Percentiles rank a stretch among this genome's conserved stretches.
Conservation (phyloP, 2,113 vertebrate species). For the Redunca redunca region DNA sequence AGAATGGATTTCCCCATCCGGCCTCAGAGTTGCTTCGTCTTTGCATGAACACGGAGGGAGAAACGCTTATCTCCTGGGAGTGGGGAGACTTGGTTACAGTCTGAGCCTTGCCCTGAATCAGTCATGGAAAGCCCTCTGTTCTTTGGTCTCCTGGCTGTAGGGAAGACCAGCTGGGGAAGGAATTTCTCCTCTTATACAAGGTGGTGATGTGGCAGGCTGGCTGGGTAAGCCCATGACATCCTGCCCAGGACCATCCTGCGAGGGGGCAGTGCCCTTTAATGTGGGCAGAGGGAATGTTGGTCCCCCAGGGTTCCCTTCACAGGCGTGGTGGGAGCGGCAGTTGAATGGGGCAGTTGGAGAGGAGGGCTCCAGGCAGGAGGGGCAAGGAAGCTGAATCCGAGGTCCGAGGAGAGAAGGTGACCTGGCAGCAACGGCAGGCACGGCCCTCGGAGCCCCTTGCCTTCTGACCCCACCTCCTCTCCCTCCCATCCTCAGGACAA, state of each 20-base stretch:
- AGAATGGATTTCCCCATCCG: too few species aligned
- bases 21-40: not conserved
- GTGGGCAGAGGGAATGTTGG: slow-evolving; percentile 14
- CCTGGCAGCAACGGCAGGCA: not conserved
- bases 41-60: not conserved
- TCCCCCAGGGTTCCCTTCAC: slow-evolving; percentile 37
- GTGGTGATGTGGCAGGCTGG: not conserved
- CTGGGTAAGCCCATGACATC: fast-evolving
- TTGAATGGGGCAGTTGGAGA: slow-evolving; percentile 61
- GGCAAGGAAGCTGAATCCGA: not conserved
- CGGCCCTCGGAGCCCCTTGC: fast-evolving
- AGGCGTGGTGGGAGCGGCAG: not conserved
- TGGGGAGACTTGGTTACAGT: not conserved
- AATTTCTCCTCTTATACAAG: not conserved
- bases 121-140: not conserved
- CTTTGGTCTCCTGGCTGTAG: not conserved
- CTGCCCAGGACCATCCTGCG: not conserved
- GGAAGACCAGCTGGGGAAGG: not conserved
- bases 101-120: not conserved
- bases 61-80: not conserved
- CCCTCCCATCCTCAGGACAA: fast-evolving
- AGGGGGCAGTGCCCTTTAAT: slow-evolving; percentile 19
- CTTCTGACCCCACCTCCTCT: not conserved
- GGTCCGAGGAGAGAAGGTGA: not conserved
- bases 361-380: not conserved